Evolutionary conservation across 1,140 invertebrate species (phyloP).

Genomic region (Diorhabda elongata): DNA sequence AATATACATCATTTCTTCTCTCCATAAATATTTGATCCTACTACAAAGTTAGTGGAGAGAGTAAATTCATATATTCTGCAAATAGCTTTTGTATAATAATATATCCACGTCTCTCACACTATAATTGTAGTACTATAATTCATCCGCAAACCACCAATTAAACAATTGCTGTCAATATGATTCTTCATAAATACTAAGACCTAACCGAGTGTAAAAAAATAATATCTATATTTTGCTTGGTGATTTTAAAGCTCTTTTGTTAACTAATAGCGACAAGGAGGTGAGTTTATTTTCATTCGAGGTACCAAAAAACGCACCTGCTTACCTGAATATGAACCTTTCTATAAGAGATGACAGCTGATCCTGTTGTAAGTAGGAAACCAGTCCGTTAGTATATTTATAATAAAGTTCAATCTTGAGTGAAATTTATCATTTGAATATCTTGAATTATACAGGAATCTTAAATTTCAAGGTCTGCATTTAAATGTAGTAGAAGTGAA

Average conservation of each 20-base stretch:
- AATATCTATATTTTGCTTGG: not conserved
- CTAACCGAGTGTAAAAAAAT: not conserved
- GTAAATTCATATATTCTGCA: too few relatives aligned
- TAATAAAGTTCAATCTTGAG: not conserved
- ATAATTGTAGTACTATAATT: not conserved
- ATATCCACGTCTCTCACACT: too few relatives aligned
- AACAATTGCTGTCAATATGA: not conserved
- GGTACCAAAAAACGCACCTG: not conserved
- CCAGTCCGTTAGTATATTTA: not conserved
- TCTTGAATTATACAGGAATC: not conserved
- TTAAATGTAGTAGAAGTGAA: slow-evolving; percentile 1
- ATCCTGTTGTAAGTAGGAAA: not conserved
- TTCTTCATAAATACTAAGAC: not conserved
- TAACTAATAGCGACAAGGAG: slow-evolving; percentile 2
- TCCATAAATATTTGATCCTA: too few relatives aligned
- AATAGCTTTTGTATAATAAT: too few relatives aligned
- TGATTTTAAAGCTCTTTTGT: not conserved
- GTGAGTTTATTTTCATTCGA: slow-evolving; percentile 2
- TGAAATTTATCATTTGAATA: not conserved
- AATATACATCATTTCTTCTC: too few relatives aligned
- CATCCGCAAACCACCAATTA: not conserved
- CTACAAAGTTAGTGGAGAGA: too few relatives aligned
- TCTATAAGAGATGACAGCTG: slow-evolving; percentile 1
- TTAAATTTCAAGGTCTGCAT: slow-evolving; percentile 2
- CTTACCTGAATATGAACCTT: not conserved